These are phyloP conservation scores for Tetheella fluctuosa DNA, from an alignment of 2,888 invertebrate species.

Conservation along the genomic window DNA sequence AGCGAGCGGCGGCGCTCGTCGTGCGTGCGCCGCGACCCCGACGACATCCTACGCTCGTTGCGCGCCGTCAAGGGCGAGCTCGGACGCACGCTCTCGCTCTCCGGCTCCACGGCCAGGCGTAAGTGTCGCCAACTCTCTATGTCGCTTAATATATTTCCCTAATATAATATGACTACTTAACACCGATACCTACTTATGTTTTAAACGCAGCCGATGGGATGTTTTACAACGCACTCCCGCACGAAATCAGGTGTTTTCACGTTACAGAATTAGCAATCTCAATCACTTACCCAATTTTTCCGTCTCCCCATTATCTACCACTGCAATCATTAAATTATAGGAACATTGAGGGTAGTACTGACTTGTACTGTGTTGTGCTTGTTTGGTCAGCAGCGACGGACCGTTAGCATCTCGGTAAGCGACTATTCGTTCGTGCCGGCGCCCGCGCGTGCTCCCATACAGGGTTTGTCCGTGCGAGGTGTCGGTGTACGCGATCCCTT, in stretches of 20 bases:
- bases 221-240: slow-evolving; percentile 33
- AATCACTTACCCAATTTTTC: slow-evolving; percentile 47
- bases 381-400: slow-evolving; percentile 84
- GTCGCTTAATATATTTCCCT: not conserved
- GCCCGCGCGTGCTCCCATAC: slow-evolving; percentile 63
- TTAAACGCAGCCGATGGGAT: slow-evolving; percentile 7
- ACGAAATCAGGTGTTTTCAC: slow-evolving; percentile 36
- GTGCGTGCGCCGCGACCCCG: slow-evolving; percentile 92
- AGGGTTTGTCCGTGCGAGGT: slow-evolving; percentile 70
- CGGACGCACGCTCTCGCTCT: slow-evolving; percentile 92
- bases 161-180: not conserved
- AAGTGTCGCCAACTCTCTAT: slow-evolving; percentile 70
- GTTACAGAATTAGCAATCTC: slow-evolving; percentile 20
- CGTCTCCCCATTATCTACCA: slow-evolving; percentile 52
- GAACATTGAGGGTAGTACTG: slow-evolving; percentile 78
- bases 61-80: slow-evolving; percentile 93
- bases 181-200: not conserved
- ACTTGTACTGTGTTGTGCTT: slow-evolving; percentile 82
- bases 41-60: slow-evolving; percentile 91
- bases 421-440: slow-evolving; percentile 68
- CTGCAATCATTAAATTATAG: slow-evolving; percentile 58
- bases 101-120: slow-evolving; percentile 89
- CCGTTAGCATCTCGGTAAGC: slow-evolving; percentile 83
- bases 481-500: slow-evolving; percentile 74
- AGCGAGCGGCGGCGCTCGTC: slow-evolving; percentile 91